phyloP scores from a whole-genome alignment of 1,140 invertebrate species.

The Polyergus mexicanus region DNA sequence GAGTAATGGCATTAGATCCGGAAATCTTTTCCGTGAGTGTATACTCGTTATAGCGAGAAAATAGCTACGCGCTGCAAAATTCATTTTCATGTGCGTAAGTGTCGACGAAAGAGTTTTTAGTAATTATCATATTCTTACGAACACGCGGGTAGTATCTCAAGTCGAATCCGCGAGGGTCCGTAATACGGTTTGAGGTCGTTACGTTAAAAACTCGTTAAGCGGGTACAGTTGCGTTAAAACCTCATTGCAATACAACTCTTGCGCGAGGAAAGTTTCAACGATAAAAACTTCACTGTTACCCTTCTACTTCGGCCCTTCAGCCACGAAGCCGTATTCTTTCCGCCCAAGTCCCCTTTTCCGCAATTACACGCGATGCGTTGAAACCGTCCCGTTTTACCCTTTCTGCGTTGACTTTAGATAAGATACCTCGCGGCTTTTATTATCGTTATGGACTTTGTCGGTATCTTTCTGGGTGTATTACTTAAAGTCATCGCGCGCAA shows the following conservation, averaged over 20 bases:
- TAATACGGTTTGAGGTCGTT: constrained; percentile 57
- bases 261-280: constrained; percentile 59
- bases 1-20: no score
- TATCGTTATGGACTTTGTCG: constrained; percentile 8
- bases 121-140: constrained; percentile 60
- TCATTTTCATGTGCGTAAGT: constrained; percentile 44
- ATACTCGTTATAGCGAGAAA: constrained; percentile 3
- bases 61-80: constrained; percentile 21
- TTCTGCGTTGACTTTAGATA: constrained; percentile 30
- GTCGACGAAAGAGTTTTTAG: constrained; percentile 23
- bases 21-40: no score
- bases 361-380: constrained; percentile 35
- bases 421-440: constrained; percentile 49
- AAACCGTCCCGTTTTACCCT: constrained; percentile 25
- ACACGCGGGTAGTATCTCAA: neutral
- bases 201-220: constrained; percentile 60
- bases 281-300: constrained; percentile 62
- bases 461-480: constrained; percentile 5
- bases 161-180: neutral
- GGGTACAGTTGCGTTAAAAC: constrained; percentile 60
- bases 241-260: constrained; percentile 50
- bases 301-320: constrained; percentile 22
- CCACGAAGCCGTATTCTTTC: constrained; percentile 14
- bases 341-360: constrained; percentile 13
- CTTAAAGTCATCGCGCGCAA: neutral